Evolutionary conservation across 1,140 invertebrate genomes (phyloP).

Genomic region (Anastatus disparis): DNA sequence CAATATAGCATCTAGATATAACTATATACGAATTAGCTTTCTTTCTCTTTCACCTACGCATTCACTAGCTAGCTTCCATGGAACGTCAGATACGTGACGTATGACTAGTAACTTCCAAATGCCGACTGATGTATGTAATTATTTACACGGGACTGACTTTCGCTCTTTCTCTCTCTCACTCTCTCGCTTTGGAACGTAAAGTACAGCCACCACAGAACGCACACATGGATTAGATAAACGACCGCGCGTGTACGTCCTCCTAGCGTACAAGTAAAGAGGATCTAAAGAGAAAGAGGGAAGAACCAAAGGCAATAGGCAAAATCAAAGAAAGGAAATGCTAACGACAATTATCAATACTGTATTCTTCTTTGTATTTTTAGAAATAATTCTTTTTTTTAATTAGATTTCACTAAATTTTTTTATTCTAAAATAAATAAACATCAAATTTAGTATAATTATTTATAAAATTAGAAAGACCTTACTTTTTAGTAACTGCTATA

Average conservation of each 20-base stretch:
- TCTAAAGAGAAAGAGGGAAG: neutral
- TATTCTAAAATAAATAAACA: too few species aligned
- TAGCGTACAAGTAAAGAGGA: neutral
- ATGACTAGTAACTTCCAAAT: slow-evolving; percentile 45
- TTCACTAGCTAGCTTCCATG: too few species aligned
- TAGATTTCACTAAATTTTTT: too few species aligned
- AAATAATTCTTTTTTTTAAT: too few species aligned
- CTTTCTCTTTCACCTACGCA: neutral
- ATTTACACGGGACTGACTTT: slow-evolving; percentile 40
- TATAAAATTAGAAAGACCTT: too few species aligned
- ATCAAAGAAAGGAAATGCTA: too few species aligned
- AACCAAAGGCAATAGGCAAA: neutral
- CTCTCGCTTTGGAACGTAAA: neutral
- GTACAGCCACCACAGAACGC: slow-evolving; percentile 30
- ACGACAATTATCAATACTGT: too few species aligned
- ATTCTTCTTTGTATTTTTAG: too few species aligned
- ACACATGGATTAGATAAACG: slow-evolving; percentile 54
- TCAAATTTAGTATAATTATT: too few species aligned
- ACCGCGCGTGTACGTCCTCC: slow-evolving; percentile 47
- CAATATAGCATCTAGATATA: too few species aligned
- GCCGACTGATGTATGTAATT: slow-evolving; percentile 43
- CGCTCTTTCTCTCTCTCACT: neutral
- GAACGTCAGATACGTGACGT: slow-evolving; percentile 34
- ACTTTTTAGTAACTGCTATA: too few species aligned
- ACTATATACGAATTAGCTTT: too few species aligned